Evolutionary conservation across 1,140 invertebrate species (phyloP), one percentile per base, ranked within the genome.

Genomic region (Ectropis grisescens): DNA sequence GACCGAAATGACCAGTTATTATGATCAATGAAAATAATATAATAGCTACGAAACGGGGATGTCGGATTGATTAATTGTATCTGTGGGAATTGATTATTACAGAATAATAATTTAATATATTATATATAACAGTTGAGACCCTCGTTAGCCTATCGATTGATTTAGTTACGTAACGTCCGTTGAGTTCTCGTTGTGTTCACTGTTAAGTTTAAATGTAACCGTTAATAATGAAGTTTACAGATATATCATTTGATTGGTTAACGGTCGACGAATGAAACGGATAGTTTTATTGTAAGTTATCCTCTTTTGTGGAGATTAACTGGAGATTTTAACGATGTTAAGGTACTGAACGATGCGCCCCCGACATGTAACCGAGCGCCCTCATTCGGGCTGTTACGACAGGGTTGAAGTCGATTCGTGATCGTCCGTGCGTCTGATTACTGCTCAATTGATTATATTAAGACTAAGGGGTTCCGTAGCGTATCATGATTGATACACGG

Each of bases 371-470:
- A 67, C n/a, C n/a, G n/a, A n/a, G n/a, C n/a, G n/a, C n/a, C n/a
- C n/a, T n/a, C 56, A 47, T n/a, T n/a, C n/a, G n/a, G n/a, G n/a
- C n/a, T n/a, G n/a, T n/a, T n/a, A n/a, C n/a, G 54, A 65, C 67
- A 71, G 71, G 65, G 69, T 71, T 67, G 55, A 64, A 61, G 58
- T 68, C 47, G 58, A 69, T 78, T 67, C 69, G 72, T 69, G 61
- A n/a, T 19, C 65, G 64, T 72, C 69, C 69, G 67, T 74, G 62
- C 61, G 62, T 66, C 66, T 69, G 47, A 53, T 55, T 60, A 69
- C 58, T 78, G 72, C 72, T 78, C 72, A 78, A 78, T 75, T 75
- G 57, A 70, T 61, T 65, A 54, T 66, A 51, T 58, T 69, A 71
- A 74, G 67, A 67, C 56, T 66, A 66, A 51, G 42, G 52, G 34